Evolutionary conservation across 2,888 invertebrate genomes (phyloP).

Genomic region (Caenorhabditis angaria): DNA sequence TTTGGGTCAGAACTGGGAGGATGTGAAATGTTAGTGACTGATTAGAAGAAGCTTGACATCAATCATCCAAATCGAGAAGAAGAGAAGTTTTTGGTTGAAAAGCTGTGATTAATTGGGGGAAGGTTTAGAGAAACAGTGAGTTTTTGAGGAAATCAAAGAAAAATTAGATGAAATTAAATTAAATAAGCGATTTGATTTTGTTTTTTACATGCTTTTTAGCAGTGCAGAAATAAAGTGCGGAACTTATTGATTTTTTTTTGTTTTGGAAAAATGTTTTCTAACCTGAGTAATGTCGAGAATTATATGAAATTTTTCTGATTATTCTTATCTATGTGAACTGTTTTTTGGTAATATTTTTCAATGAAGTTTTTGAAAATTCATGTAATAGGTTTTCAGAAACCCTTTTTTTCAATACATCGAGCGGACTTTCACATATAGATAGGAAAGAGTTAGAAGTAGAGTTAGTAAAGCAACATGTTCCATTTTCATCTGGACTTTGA

Average conservation of each 20-base stretch:
- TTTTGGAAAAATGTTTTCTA: not conserved
- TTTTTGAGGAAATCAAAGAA: not conserved
- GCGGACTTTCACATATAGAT: slow-evolving; percentile 1
- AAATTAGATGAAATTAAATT: not conserved
- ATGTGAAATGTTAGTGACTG: slow-evolving; percentile 38
- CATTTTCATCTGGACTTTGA: not conserved
- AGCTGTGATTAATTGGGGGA: not conserved
- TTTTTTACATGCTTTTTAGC: not conserved
- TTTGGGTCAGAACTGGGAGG: too few species aligned
- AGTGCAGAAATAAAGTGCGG: slow-evolving; percentile 23
- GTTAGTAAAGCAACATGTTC: not conserved
- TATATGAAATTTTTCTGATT: too few species aligned
- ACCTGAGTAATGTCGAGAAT: too few species aligned
- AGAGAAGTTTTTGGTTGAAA: too few species aligned
- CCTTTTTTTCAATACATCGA: too few species aligned
- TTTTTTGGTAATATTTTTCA: too few species aligned
- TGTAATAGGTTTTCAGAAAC: too few species aligned
- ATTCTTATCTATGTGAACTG: too few species aligned
- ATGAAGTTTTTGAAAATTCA: too few species aligned
- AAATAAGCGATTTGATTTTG: not conserved
- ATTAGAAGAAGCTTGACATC: slow-evolving; percentile 5
- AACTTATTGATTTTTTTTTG: not conserved
- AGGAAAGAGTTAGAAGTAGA: slow-evolving; percentile 1
- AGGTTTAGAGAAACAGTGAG: too few species aligned
- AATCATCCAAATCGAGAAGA: slow-evolving; percentile 7